Conservation (phyloP, 2,797 vertebrate genomes). For the Echiichthys vipera region DNA sequence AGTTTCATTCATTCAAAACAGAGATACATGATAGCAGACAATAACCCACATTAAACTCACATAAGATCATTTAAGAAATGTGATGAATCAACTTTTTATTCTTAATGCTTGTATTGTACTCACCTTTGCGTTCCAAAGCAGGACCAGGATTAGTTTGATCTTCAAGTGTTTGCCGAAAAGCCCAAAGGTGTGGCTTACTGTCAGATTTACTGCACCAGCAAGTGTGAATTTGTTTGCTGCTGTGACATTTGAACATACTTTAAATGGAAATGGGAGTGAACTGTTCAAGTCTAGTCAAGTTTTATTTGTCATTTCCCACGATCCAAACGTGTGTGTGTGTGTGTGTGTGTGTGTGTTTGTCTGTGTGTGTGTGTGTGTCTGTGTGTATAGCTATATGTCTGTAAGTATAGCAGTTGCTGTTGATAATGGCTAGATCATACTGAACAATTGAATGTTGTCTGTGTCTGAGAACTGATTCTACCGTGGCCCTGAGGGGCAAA, state of each 20-base stretch:
- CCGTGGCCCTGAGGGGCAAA: no score
- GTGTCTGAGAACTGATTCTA: no score
- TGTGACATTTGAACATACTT: not conserved
- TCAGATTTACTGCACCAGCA: not conserved
- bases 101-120: not conserved
- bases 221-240: not conserved
- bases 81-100: not conserved
- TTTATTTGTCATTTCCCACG: accelerated
- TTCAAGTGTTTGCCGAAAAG: not conserved
- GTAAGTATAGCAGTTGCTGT: no score
- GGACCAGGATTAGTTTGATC: not conserved
- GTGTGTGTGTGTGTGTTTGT: no score
- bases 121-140: not conserved
- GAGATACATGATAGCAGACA: not conserved
- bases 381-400: no score
- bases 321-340: no score
- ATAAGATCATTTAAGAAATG: not conserved
- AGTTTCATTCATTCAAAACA: not conserved
- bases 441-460: no score
- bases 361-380: no score
- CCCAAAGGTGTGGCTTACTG: not conserved
- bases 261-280: slow-evolving; percentile 13
- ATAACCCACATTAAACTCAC: not conserved
- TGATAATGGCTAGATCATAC: no score
- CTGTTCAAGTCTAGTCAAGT: no score